Percentiles rank a stretch among this genome's conserved stretches.
phyloP scores from a whole-genome alignment of 2,888 invertebrate genomes.

The Linnaemya tessellans region DNA sequence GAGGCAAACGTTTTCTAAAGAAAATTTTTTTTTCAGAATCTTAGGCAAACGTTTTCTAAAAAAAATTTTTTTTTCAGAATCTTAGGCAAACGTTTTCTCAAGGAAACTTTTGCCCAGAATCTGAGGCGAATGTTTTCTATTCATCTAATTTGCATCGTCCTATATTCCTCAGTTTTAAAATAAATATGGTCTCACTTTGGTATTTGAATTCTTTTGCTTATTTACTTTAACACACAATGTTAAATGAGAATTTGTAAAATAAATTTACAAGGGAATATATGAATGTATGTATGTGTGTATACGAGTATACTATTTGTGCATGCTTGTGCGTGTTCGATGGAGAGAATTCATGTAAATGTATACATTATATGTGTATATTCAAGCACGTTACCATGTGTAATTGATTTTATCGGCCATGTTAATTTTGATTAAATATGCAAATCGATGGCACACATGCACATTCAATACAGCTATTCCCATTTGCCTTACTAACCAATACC shows the following conservation, averaged over 20 bases:
- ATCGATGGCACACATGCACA: slow-evolving; percentile 79
- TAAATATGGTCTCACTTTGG: background rate
- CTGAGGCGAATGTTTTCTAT: too few species aligned
- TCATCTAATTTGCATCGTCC: too few species aligned
- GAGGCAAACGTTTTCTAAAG: background rate
- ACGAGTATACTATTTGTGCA: background rate
- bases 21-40: background rate
- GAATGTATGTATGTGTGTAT: background rate
- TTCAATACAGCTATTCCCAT: slow-evolving; percentile 38
- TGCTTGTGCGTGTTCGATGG: slow-evolving; percentile 74
- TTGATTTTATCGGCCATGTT: slow-evolving; percentile 84
- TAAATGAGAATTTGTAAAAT: slow-evolving; percentile 37
- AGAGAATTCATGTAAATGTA: slow-evolving; percentile 3
- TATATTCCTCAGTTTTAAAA: background rate
- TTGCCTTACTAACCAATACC: slow-evolving; percentile 51
- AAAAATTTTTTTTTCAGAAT: background rate
- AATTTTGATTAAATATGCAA: slow-evolving; percentile 84
- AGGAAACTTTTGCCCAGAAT: too few species aligned
- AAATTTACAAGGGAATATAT: slow-evolving; percentile 25
- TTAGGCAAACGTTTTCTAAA: background rate
- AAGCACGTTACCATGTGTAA: slow-evolving; percentile 77
- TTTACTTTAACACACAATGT: slow-evolving; percentile 34
- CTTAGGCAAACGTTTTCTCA: background rate
- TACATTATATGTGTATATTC: slow-evolving; percentile 45
- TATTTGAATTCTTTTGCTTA: slow-evolving; percentile 7